phyloP scores from a whole-genome alignment of 2,113 vertebrate genomes.

The Xiphophorus hellerii region DNA sequence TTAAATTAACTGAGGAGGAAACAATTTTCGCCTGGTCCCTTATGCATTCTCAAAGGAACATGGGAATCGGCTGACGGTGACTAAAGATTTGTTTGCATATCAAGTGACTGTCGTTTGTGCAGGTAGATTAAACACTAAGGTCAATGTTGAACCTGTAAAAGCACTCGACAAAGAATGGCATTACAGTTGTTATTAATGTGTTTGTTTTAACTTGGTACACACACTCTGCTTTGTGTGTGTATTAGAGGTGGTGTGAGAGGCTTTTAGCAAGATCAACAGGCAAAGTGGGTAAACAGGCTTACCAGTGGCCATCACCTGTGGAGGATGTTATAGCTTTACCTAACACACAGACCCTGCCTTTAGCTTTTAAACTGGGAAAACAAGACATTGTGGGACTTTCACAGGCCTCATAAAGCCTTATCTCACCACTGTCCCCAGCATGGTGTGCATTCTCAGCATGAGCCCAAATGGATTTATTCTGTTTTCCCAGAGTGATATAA shows the following conservation, averaged over 20 bases:
- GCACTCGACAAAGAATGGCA: conserved; percentile 67
- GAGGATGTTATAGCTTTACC: conserved; percentile 59
- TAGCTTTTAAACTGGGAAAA: conserved; percentile 31
- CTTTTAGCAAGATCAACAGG: conserved; percentile 79
- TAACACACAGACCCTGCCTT: conserved; percentile 30
- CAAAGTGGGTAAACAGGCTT: conserved; percentile 69
- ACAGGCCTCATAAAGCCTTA: conserved; percentile 10
- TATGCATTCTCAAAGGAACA: conserved; percentile 27
- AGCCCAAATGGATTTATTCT: not conserved
- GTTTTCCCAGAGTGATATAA: not conserved
- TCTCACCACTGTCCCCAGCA: conserved; percentile 7
- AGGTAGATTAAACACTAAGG: conserved; percentile 70
- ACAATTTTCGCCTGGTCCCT: conserved; percentile 25
- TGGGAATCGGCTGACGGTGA: conserved; percentile 55
- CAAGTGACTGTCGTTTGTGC: conserved; percentile 61
- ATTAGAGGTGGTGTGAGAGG: conserved; percentile 70
- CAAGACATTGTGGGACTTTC: conserved; percentile 26
- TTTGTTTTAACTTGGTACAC: conserved; percentile 71
- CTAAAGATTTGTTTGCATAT: conserved; percentile 68
- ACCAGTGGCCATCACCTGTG: conserved; percentile 60
- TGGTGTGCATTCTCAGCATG: rapidly evolving
- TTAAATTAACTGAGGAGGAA: conserved; percentile 21
- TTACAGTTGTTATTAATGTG: conserved; percentile 77
- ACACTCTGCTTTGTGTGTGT: conserved; percentile 49
- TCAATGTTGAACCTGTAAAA: conserved; percentile 69